A percentile compares a stretch with the other conserved stretches of the same genome.
phyloP scores from a whole-genome alignment of 2,797 vertebrate genomes.

The Eleutherodactylus coqui region DNA sequence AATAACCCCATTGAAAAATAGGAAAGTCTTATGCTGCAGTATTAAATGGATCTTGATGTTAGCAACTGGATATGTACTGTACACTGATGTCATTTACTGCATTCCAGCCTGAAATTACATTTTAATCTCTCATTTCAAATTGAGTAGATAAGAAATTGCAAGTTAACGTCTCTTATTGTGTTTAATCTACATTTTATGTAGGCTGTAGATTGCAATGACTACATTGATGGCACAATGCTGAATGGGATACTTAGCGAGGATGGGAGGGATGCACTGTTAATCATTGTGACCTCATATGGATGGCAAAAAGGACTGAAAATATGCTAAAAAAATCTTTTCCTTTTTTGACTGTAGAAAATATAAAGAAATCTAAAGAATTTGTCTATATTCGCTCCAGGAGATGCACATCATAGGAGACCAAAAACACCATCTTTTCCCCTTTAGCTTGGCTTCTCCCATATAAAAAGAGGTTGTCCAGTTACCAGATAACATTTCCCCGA shows the following conservation, averaged over 20 bases:
- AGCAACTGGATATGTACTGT: not conserved
- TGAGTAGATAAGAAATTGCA: not conserved
- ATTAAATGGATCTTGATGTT: not conserved
- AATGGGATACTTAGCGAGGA: not conserved
- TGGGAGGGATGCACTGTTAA: not conserved
- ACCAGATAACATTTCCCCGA: too few relatives aligned
- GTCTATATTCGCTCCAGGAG: too few relatives aligned
- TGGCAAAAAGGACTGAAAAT: too few relatives aligned
- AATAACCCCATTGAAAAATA: not conserved
- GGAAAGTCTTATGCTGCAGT: not conserved
- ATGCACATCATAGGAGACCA: too few relatives aligned
- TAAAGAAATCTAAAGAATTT: too few relatives aligned
- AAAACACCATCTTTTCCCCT: too few relatives aligned
- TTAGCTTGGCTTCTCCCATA: too few relatives aligned
- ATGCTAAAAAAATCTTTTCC: too few relatives aligned
- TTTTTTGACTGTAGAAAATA: too few relatives aligned
- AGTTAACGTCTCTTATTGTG: not conserved
- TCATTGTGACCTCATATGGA: not conserved
- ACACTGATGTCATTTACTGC: not conserved
- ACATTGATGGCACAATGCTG: not conserved
- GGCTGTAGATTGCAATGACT: not conserved
- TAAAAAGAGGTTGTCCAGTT: too few relatives aligned
- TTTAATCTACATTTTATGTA: not conserved
- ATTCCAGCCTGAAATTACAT: not conserved
- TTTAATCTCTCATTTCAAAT: not conserved